phyloP scores from a whole-genome alignment of 2,113 vertebrate genomes.

The Talpa occidentalis region DNA sequence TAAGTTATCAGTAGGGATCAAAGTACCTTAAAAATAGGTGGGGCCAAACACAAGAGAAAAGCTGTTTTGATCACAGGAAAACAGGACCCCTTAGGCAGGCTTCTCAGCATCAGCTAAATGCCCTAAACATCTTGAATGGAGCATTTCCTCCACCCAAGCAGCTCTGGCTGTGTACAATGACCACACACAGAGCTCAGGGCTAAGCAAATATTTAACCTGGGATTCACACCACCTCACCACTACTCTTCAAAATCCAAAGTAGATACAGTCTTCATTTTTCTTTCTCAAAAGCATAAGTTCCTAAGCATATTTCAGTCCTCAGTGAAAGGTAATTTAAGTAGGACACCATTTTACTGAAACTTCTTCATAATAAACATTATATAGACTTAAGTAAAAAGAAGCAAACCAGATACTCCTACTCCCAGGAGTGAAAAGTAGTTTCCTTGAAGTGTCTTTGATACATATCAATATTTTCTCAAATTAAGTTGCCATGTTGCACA shows the following conservation, averaged over 20 bases:
- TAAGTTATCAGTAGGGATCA: background rate
- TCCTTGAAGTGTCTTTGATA: background rate
- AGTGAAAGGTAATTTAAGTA: background rate
- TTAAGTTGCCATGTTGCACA: background rate
- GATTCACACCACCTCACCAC: background rate
- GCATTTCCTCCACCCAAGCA: background rate
- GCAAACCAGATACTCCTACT: background rate
- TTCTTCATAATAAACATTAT: background rate
- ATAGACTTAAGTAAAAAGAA: constrained; percentile 14
- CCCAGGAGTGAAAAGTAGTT: constrained; percentile 13
- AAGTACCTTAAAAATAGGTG: background rate
- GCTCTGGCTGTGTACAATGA: background rate
- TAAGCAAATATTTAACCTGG: background rate
- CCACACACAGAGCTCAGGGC: too few species aligned
- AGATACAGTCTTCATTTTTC: background rate
- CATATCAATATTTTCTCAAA: background rate
- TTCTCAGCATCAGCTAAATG: background rate
- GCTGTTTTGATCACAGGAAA: background rate
- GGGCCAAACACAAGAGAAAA: background rate
- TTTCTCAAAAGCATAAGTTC: background rate
- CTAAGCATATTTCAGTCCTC: background rate
- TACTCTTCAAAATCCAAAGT: background rate
- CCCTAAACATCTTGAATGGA: background rate
- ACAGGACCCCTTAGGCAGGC: background rate
- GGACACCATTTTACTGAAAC: background rate